Conservation (phyloP, 2,113 vertebrate species). For the Leiothrix lutea region DNA sequence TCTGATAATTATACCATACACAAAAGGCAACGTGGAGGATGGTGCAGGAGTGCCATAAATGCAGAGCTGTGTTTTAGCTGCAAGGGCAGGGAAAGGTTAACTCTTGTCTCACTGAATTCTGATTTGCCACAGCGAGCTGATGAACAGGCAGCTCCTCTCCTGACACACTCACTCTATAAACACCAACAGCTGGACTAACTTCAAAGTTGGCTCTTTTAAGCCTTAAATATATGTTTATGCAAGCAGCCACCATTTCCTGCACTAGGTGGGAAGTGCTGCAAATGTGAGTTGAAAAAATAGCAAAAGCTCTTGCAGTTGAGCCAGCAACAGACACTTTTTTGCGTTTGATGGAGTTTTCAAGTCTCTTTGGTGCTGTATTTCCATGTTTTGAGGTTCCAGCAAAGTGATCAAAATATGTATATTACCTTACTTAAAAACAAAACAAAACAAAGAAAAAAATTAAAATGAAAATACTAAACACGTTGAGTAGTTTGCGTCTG, state of each 20-base stretch:
- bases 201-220: background rate
- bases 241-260: background rate
- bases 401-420: slow-evolving; percentile 42
- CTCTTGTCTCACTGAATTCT: background rate
- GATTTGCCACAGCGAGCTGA: background rate
- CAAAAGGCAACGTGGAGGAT: background rate
- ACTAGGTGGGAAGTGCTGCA: slow-evolving; percentile 6
- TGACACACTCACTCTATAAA: background rate
- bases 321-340: slow-evolving; percentile 9
- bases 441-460: background rate
- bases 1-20: background rate
- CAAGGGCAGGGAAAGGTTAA: background rate
- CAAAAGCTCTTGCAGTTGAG: background rate
- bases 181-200: background rate
- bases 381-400: background rate
- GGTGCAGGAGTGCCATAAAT: background rate
- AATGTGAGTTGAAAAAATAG: background rate
- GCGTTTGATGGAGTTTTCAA: background rate
- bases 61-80: background rate
- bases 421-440: background rate
- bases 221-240: slow-evolving; percentile 20
- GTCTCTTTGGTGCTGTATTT: background rate
- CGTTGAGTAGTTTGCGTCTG: slow-evolving; percentile 4
- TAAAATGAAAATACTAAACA: background rate
- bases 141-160: background rate